A percentile compares a stretch with the other conserved stretches of the same genome.
Evolutionary conservation across 2,888 invertebrate genomes (phyloP).

Genomic region (Clepsis dumicolana): DNA sequence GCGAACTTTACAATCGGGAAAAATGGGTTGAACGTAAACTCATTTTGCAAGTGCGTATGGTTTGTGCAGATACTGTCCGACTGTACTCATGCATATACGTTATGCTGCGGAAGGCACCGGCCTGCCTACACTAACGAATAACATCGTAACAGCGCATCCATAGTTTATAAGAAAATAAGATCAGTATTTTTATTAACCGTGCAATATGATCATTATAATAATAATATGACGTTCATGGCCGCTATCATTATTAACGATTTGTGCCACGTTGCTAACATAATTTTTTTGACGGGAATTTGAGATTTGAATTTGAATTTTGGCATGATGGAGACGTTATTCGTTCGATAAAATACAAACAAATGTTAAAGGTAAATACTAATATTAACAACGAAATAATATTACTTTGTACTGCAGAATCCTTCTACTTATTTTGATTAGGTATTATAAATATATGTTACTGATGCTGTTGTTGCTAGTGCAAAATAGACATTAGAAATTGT

Average conservation of each 20-base stretch:
- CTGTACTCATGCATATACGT: neutral
- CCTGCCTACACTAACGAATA: neutral
- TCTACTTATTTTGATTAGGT: constrained; percentile 10
- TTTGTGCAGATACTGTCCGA: neutral
- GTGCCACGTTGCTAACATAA: neutral
- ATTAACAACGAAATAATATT: constrained; percentile 36
- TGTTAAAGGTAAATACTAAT: constrained; percentile 4
- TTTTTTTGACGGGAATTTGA: neutral
- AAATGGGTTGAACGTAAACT: too few species aligned
- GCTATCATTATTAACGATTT: neutral
- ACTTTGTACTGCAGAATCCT: constrained; percentile 37
- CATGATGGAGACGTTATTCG: constrained; percentile 16
- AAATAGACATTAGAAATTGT: neutral
- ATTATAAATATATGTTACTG: constrained; percentile 2
- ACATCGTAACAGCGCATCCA: neutral
- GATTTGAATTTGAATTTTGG: constrained; percentile 11
- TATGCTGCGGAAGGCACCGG: neutral
- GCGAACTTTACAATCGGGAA: neutral
- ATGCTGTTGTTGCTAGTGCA: neutral
- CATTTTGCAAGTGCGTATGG: neutral
- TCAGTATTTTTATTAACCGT: neutral
- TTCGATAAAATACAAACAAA: constrained; percentile 22
- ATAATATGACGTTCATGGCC: neutral
- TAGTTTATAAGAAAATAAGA: neutral
- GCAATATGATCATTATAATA: neutral